phyloP scores from a whole-genome alignment of 2,113 vertebrate species.

The Colius striatus region DNA sequence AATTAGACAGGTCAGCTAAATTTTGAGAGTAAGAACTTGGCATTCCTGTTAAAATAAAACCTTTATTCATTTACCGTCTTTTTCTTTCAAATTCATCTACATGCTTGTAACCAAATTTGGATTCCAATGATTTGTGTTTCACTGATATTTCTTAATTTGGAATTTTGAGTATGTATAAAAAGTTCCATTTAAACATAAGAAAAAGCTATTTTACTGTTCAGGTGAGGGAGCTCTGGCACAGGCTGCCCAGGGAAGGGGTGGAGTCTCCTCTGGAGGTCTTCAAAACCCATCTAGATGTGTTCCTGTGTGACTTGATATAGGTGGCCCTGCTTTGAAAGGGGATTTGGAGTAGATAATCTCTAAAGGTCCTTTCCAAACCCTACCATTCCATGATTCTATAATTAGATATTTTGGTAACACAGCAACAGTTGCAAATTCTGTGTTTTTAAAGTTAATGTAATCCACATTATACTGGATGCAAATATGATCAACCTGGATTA shows the following conservation, averaged over 20 bases:
- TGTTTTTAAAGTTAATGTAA: neutral
- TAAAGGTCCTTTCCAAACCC: too few relatives aligned
- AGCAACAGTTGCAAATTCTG: neutral
- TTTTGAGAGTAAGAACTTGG: neutral
- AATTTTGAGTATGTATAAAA: neutral
- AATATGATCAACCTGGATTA: constrained; percentile 14
- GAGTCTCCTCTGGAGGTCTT: too few relatives aligned
- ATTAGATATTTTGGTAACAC: neutral
- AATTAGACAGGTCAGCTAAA: neutral
- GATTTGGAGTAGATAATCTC: too few relatives aligned
- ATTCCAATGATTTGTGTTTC: neutral
- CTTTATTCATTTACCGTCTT: neutral
- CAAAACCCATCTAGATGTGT: too few relatives aligned
- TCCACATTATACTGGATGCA: neutral
- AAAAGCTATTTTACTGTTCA: too few relatives aligned
- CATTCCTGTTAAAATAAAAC: neutral
- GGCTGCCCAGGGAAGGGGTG: too few relatives aligned
- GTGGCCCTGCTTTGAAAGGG: too few relatives aligned
- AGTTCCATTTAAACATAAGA: too few relatives aligned
- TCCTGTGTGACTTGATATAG: too few relatives aligned
- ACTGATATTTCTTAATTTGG: neutral
- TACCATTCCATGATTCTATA: neutral
- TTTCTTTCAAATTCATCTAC: neutral
- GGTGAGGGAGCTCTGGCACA: too few relatives aligned
- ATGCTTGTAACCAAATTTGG: neutral